Evolutionary conservation across 2,888 invertebrate species (phyloP), one percentile per base, ranked within the genome.

Genomic region (Eugnorisma glareosa): DNA sequence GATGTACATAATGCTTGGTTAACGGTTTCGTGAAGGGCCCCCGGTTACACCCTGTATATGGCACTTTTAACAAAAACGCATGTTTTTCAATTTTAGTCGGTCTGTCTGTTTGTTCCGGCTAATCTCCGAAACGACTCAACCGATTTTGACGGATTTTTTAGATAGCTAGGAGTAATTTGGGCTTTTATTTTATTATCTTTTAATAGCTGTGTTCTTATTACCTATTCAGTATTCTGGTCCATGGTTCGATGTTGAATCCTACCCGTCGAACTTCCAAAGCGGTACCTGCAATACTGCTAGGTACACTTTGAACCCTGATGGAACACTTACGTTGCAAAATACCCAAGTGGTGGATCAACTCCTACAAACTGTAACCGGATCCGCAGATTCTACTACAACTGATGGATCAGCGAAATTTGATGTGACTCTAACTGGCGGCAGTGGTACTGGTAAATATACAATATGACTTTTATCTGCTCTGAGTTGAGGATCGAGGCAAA

Each of bases 221-320:
- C 51, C 5, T 28, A 70, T 79, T 64, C 90, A 95, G 96, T 97
- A 94, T 83, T 81, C 85, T 59, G 94, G 93, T 8, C 77, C 73
- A 4, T 96, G 96, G 96, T 93, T 93, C 73, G 94, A 94, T 82
- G 89, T 95, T 31, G 92, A 94, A 77, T 94, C 95, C 51, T 96
- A 94, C 84, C 95, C 95, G 8, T 91, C 94, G 35, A 84, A 75
- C 0, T 95, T 94, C 93, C 95, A 95, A 89, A 86, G 82, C 8
- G 95, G 95, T 15, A 93, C 93, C 1, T 96, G 96, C 67, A 91
- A 92, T 2, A 93, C 89, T 0, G 95, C 95, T 2, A 83, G 75
- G 0, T 96, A 96, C 84, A 87, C 88, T 2, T 82, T 91, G 0
- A 90, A 90, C n/a, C 70, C 75, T 4, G 85, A 79, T 31, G 91